Conservation (phyloP, 2,797 vertebrate genomes). For the Melanogrammus aeglefinus region DNA sequence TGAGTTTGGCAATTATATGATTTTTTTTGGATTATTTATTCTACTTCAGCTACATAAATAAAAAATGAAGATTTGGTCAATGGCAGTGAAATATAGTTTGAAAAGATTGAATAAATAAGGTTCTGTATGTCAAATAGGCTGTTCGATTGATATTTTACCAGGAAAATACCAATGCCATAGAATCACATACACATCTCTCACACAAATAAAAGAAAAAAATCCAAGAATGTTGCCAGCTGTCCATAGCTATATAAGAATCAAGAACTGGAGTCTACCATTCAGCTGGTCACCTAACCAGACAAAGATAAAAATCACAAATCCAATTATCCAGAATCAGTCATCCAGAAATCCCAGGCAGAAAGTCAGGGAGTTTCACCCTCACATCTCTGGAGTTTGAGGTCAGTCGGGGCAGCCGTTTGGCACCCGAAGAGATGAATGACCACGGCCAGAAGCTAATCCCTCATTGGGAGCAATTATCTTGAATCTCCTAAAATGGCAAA, state of each 20-base stretch:
- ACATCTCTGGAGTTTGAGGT: neutral
- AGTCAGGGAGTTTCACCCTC: neutral
- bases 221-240: neutral
- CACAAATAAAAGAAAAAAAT: neutral
- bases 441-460: constrained; percentile 1
- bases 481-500: constrained; percentile 21
- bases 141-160: neutral
- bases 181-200: neutral
- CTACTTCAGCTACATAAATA: neutral
- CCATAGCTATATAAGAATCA: neutral
- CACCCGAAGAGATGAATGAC: neutral
- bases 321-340: constrained; percentile 7
- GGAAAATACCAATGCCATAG: neutral
- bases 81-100: neutral
- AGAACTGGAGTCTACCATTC: neutral
- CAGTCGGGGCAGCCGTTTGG: constrained; percentile 1
- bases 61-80: neutral
- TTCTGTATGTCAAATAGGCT: neutral
- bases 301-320: neutral
- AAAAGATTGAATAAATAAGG: neutral
- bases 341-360: neutral
- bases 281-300: neutral
- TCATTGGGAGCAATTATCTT: neutral
- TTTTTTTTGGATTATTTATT: neutral
- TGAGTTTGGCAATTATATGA: neutral